Percentiles rank a stretch among this genome's conserved stretches.
Evolutionary conservation across 2,888 invertebrate species (phyloP).

Genomic region (Eupithecia vulgata): DNA sequence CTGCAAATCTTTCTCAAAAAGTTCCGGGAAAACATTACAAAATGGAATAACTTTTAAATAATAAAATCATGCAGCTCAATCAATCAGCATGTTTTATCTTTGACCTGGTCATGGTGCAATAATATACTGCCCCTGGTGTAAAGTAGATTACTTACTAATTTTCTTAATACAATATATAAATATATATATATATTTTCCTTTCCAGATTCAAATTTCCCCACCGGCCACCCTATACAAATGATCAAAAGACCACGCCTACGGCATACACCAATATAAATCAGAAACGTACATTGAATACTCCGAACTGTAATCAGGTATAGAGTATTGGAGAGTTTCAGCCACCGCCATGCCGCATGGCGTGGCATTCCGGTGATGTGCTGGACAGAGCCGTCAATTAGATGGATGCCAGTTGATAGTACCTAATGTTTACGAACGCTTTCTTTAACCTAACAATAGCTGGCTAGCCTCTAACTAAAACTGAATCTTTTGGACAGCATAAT

Average conservation of each 20-base stretch:
- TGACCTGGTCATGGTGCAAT: too few relatives aligned
- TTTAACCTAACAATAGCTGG: not conserved
- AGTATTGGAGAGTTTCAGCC: not conserved
- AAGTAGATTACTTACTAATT: too few relatives aligned
- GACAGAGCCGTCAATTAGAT: constrained; percentile 14
- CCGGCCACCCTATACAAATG: not conserved
- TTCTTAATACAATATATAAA: too few relatives aligned
- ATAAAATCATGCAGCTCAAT: too few relatives aligned
- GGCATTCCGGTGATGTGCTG: not conserved
- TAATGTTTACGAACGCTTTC: constrained; percentile 8
- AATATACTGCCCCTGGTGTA: too few relatives aligned
- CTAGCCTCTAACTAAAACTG: not conserved
- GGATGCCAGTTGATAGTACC: constrained; percentile 12
- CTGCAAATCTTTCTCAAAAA: too few relatives aligned
- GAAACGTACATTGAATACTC: not conserved
- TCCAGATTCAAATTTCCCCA: too few relatives aligned
- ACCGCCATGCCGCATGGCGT: too few relatives aligned
- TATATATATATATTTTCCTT: too few relatives aligned
- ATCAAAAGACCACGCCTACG: not conserved
- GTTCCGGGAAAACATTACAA: too few relatives aligned
- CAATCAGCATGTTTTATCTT: too few relatives aligned
- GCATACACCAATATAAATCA: not conserved
- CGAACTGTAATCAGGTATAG: not conserved
- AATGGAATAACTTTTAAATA: too few relatives aligned
- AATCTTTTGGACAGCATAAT: not conserved